Evolutionary conservation across 2,113 vertebrate species (phyloP).

Genomic region (Sphaerodactylus townsendi): DNA sequence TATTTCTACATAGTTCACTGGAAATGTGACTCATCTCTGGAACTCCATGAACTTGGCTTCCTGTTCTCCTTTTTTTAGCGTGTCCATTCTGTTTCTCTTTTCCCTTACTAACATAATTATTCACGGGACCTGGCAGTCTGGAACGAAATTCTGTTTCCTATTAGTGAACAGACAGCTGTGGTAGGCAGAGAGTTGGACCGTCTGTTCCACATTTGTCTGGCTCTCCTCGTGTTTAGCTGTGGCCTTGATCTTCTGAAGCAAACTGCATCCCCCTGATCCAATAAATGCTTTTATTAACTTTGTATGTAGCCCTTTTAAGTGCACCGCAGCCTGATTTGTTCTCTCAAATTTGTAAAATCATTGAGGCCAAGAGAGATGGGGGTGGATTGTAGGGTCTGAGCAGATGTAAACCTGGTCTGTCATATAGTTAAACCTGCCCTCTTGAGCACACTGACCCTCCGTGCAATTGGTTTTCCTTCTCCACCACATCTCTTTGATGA

Average conservation of each 20-base stretch:
- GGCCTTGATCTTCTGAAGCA: neutral
- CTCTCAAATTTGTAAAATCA: neutral
- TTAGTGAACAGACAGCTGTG: neutral
- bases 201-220: slow-evolving; percentile 12
- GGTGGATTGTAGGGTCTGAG: neutral
- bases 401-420: neutral
- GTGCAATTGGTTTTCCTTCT: neutral
- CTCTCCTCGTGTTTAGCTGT: neutral
- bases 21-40: neutral
- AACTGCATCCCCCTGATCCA: neutral
- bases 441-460: neutral
- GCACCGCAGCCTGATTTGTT: neutral
- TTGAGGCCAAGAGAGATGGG: neutral
- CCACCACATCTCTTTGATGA: neutral
- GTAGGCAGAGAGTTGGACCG: neutral
- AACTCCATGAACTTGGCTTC: neutral
- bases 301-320: neutral
- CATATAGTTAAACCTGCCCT: neutral
- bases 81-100: neutral
- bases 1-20: neutral
- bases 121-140: neutral
- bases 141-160: neutral
- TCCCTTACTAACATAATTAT: neutral
- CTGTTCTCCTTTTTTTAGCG: neutral
- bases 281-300: neutral